Conservation (phyloP, 1,140 invertebrate species). For the Potamilus streckersoni region DNA sequence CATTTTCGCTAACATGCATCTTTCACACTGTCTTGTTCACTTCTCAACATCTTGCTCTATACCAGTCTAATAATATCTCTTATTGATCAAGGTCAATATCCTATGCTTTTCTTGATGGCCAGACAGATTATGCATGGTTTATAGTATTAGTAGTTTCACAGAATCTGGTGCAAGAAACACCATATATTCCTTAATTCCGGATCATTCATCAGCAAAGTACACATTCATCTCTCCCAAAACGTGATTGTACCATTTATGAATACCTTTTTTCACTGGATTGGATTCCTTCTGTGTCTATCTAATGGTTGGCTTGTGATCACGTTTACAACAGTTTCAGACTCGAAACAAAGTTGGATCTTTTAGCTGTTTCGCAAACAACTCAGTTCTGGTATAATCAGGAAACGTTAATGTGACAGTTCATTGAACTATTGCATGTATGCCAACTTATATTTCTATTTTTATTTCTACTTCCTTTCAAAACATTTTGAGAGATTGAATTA, state of each 20-base stretch:
- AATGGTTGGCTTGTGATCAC: background rate
- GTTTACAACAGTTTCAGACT: background rate
- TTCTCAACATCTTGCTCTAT: conserved; percentile 15
- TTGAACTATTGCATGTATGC: too few relatives aligned
- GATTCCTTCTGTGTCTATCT: conserved; percentile 1
- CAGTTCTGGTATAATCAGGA: too few relatives aligned
- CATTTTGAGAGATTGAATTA: too few relatives aligned
- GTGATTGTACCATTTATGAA: background rate
- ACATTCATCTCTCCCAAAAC: background rate
- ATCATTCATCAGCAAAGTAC: background rate
- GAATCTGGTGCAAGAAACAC: background rate
- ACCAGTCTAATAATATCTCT: conserved; percentile 29
- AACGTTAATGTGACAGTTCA: too few relatives aligned
- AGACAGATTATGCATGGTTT: conserved; percentile 12
- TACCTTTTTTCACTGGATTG: background rate
- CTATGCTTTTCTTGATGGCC: conserved; percentile 29
- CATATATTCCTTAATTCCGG: conserved; percentile 7
- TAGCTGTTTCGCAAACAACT: too few relatives aligned
- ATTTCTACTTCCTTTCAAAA: too few relatives aligned
- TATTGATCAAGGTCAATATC: conserved; percentile 7
- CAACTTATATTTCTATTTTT: too few relatives aligned
- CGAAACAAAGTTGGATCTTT: too few relatives aligned
- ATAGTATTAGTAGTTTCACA: background rate
- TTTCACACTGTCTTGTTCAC: background rate
- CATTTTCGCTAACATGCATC: background rate